Evolutionary conservation across 2,797 vertebrate species (phyloP).

Genomic region (Todus mexicanus): DNA sequence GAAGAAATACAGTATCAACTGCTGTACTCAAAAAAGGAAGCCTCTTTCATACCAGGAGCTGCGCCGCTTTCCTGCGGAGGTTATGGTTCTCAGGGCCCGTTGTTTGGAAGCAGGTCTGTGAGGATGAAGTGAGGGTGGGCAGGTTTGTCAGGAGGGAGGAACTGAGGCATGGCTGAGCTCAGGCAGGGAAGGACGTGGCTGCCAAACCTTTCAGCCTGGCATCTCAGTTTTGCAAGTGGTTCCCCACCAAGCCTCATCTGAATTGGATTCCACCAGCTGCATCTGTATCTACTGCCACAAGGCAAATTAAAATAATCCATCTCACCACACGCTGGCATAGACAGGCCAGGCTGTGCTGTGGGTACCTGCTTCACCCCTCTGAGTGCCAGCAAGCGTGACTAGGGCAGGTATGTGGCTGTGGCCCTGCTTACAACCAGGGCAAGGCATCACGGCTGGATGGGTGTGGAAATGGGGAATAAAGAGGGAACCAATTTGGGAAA

Average conservation of each 20-base stretch:
- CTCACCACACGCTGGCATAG: not conserved
- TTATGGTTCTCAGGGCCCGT: not conserved
- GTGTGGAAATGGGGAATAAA: not conserved
- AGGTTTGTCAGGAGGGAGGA: not conserved
- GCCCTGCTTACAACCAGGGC: not conserved
- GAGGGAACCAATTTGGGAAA: not conserved
- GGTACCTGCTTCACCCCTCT: fast-evolving
- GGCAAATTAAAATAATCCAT: not conserved
- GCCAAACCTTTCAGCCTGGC: not conserved
- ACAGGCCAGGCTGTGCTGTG: not conserved
- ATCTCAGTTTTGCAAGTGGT: not conserved
- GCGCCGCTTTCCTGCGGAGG: not conserved
- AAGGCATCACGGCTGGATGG: fast-evolving
- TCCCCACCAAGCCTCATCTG: fast-evolving
- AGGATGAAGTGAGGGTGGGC: not conserved
- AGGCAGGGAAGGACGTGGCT: not conserved
- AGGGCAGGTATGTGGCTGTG: not conserved
- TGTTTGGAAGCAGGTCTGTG: not conserved
- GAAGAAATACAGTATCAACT: not conserved
- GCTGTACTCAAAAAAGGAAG: not conserved
- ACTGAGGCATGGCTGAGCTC: fast-evolving
- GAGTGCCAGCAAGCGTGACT: not conserved
- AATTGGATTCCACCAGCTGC: not conserved
- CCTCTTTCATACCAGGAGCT: not conserved
- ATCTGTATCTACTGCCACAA: not conserved